These are phyloP conservation scores for Aphelinus certus DNA, from an alignment of 1,140 invertebrate species.

Conservation along the genomic window DNA sequence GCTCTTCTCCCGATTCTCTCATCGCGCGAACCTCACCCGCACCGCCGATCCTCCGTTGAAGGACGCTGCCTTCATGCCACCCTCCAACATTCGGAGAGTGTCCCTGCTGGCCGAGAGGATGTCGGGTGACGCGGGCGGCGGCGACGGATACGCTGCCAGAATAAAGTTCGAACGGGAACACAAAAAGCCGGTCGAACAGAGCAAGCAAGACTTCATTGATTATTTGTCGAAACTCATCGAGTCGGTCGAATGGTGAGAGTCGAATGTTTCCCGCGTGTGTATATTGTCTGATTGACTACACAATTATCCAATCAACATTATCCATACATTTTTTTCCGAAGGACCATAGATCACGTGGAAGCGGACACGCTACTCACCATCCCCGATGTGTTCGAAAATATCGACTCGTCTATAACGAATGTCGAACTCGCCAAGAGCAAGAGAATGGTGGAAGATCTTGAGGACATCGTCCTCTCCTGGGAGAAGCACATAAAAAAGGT, in stretches of 20 bases:
- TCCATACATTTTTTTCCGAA: conserved; percentile 43
- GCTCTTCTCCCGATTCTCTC: neutral
- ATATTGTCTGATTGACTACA: neutral
- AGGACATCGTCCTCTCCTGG: conserved; percentile 73
- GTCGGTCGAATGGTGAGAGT: conserved; percentile 51
- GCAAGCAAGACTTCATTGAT: conserved; percentile 52
- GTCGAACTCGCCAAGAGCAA: conserved; percentile 63
- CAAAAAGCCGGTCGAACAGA: neutral
- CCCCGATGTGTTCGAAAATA: conserved; percentile 67
- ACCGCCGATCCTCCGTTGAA: conserved; percentile 17
- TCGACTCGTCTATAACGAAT: conserved; percentile 63
- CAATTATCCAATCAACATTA: neutral
- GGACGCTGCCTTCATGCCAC: conserved; percentile 61
- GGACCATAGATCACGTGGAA: conserved; percentile 75
- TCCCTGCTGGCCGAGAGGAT: conserved; percentile 57
- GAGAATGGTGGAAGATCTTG: conserved; percentile 68
- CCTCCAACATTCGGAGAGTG: conserved; percentile 68
- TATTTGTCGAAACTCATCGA: conserved; percentile 55
- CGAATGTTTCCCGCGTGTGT: neutral
- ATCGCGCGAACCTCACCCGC: too few species aligned
- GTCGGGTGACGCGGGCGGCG: conserved; percentile 55
- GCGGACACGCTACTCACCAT: conserved; percentile 73
- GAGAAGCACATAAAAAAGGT: conserved; percentile 74
- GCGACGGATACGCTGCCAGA: conserved; percentile 55
- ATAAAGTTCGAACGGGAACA: neutral